A percentile compares a stretch with the other conserved stretches of the same genome.
These are phyloP conservation scores for Syncerus caffer DNA, from an alignment of 2,797 vertebrate species.

Conservation along the genomic window DNA sequence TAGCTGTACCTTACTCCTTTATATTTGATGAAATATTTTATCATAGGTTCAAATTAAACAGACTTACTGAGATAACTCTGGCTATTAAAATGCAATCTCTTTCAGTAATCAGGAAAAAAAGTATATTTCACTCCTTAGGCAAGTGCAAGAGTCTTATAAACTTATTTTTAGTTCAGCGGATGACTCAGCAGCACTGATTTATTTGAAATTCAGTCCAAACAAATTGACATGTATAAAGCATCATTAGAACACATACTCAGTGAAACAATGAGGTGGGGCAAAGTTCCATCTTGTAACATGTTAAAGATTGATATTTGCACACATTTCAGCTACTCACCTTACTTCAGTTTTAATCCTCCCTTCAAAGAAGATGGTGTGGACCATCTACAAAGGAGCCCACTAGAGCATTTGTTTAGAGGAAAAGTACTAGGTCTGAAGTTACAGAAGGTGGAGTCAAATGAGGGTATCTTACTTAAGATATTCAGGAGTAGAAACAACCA, in stretches of 20 bases:
- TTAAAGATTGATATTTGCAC: background rate
- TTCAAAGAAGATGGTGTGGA: background rate
- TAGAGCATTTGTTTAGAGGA: background rate
- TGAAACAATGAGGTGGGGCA: background rate
- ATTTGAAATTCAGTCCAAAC: background rate
- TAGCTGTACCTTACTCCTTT: background rate
- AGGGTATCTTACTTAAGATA: background rate
- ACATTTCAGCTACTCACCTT: background rate
- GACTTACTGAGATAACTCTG: background rate
- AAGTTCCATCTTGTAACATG: background rate
- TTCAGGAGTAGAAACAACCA: background rate
- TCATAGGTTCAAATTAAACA: slow-evolving; percentile 31
- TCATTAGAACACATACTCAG: background rate
- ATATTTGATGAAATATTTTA: slow-evolving; percentile 24
- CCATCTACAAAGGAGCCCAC: background rate
- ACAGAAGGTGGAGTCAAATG: background rate
- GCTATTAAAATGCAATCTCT: slow-evolving; percentile 17
- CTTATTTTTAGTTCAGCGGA: background rate
- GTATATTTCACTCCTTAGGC: background rate
- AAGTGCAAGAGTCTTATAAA: background rate
- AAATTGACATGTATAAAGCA: background rate
- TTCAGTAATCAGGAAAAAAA: background rate
- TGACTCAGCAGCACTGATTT: background rate
- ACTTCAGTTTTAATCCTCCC: background rate
- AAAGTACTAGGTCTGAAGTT: background rate